Evolutionary conservation across 2,113 vertebrate genomes (phyloP).

Genomic region (Pycnonotus jocosus): DNA sequence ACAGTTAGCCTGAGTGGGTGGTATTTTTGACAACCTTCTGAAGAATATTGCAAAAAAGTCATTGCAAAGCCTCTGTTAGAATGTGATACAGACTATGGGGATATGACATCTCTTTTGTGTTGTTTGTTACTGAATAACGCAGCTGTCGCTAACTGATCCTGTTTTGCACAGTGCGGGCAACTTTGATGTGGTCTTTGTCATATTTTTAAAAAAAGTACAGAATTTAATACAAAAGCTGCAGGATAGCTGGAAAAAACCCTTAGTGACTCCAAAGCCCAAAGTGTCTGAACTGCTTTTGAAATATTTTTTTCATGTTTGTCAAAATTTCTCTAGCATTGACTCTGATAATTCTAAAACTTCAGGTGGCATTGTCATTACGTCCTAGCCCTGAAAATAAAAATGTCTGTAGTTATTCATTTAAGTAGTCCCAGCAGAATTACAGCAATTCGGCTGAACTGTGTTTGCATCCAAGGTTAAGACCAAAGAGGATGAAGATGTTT

Average conservation of each 20-base stretch:
- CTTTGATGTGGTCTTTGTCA: conserved; percentile 31
- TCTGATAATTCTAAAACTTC: conserved; percentile 5
- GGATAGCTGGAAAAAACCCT: not conserved
- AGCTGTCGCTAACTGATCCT: not conserved
- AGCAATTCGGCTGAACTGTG: not conserved
- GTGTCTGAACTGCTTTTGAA: conserved; percentile 10
- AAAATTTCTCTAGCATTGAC: not conserved
- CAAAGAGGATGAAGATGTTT: not conserved
- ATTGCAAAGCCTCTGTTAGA: not conserved
- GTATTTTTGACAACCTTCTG: not conserved
- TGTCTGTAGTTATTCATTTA: not conserved
- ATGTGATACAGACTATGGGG: not conserved
- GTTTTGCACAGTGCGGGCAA: not conserved
- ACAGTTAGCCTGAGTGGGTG: not conserved
- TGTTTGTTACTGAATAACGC: conserved; percentile 1
- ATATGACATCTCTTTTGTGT: conserved; percentile 14
- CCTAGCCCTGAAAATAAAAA: not conserved
- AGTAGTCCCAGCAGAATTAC: not conserved
- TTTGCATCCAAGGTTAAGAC: not conserved
- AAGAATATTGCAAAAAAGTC: not conserved
- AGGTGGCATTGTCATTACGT: not conserved
- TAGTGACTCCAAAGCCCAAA: not conserved
- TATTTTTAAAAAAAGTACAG: not conserved
- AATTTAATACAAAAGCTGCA: conserved; percentile 4
- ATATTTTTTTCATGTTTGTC: not conserved